These are phyloP conservation scores for Phrynocephalus vlangalii DNA, from an alignment of 2,797 vertebrate species.

Conservation along the genomic window DNA sequence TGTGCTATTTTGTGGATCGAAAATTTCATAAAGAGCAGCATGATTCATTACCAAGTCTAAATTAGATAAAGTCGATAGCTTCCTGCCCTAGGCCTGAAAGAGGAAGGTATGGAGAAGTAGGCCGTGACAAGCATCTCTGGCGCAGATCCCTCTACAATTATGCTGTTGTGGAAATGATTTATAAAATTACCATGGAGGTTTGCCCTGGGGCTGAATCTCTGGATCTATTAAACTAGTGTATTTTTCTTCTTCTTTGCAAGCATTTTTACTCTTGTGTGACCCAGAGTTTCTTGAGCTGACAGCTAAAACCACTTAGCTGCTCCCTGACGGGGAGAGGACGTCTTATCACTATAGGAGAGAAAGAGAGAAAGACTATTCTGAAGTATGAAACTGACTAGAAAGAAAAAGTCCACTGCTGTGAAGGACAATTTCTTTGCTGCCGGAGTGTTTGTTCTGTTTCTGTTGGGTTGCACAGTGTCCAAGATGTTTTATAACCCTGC, in stretches of 20 bases:
- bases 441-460: background rate
- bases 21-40: conserved; percentile 37
- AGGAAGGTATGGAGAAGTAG: conserved; percentile 13
- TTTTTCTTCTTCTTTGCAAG: conserved; percentile 3
- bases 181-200: conserved; percentile 25
- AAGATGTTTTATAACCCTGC: background rate
- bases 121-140: background rate
- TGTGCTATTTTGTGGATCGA: background rate
- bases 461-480: background rate
- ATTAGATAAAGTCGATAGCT: conserved; percentile 5
- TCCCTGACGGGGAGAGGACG: conserved; percentile 9
- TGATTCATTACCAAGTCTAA: conserved; percentile 9
- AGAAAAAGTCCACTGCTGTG: background rate
- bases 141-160: conserved; percentile 6
- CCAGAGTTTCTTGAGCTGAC: conserved; percentile 9
- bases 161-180: conserved; percentile 22
- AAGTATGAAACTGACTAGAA: background rate
- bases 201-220: conserved; percentile 27
- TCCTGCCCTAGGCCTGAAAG: background rate
- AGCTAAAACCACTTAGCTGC: fast-evolving
- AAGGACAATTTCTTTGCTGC: background rate
- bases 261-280: background rate
- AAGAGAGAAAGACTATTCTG: background rate
- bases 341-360: background rate
- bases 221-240: background rate